Evolutionary conservation across 2,113 vertebrate species (phyloP), one percentile per base, ranked within the genome.

Genomic region (Lasiurus cinereus): DNA sequence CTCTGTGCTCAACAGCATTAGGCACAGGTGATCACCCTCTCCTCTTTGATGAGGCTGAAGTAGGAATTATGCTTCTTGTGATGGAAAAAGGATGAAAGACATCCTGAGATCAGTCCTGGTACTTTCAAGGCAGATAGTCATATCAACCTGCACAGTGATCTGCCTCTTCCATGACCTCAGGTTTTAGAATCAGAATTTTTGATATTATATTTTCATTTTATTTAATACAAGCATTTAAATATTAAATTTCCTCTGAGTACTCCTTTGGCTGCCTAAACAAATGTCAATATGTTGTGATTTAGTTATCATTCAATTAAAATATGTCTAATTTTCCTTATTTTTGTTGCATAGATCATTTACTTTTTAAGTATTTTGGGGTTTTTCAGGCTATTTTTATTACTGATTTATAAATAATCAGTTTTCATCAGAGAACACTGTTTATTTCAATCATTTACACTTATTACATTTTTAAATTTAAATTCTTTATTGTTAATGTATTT

Each of bases 391-490:
- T 54, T 59, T 9, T 73, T 50, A 22, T 46, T 52, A 64, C 3
- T 62, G n/a, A 80, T 46, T 86, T 70, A 4, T 64, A 59, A 46
- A 46, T 31, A 46, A 15, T 50, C 11, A 12, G 12, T 31, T 72
- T 93, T 79, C 16, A 79, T 72, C 12, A 59, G 21, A 70, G 24
- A 78, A 46, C 39, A 27, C 66, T 33, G 9, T 66, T 67, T 84
- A 85, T 59, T 78, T 78, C 16, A 77, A 69, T 78, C 31, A 70
- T 48, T 79, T 70, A 70, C 9, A 92, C 7, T 92, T 86, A 69
- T 7, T 85, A 22, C 43, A 54, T 59, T 59, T 59, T 59, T 27
- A 4, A 59, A 59, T 59, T 59, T 59, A 59, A 59, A 24, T 59
- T 59, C 22, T 59, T 59, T 59, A 59, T 27, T 59, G 56, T 59